phyloP scores from a whole-genome alignment of 53 echinoderm and acorn worm genomes.

The Glandiceps talaboti region DNA sequence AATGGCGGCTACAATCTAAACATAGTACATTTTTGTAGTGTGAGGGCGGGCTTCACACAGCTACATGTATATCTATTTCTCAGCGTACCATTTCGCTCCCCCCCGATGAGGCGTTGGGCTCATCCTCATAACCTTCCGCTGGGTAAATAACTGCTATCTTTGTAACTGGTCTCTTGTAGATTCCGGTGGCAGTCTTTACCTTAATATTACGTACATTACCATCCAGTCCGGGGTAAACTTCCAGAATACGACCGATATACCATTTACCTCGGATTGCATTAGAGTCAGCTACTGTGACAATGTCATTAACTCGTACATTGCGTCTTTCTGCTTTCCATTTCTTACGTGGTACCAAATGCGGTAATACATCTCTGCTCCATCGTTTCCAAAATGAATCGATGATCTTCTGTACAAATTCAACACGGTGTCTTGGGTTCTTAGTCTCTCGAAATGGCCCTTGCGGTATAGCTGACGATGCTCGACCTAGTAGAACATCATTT shows the following conservation, averaged over 20 bases:
- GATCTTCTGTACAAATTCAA: conserved; percentile 42
- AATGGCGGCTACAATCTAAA: no score
- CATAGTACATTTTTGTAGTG: no score
- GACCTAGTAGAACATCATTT: conserved; percentile 34
- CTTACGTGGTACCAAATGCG: conserved; percentile 22
- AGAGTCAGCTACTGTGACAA: conserved; percentile 28
- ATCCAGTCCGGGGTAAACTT: conserved; percentile 48
- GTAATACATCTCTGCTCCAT: conserved; percentile 18
- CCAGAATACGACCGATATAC: conserved; percentile 24
- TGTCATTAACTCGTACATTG: conserved; percentile 40
- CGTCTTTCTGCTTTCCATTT: conserved; percentile 46
- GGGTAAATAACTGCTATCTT: conserved; percentile 40
- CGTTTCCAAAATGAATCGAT: conserved; percentile 32
- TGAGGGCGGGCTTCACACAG: no score
- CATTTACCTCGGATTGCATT: conserved; percentile 42
- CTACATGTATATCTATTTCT: no score
- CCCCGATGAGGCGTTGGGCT: background rate
- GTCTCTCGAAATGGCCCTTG: conserved; percentile 26
- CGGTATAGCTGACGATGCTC: no score
- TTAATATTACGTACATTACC: conserved; percentile 28
- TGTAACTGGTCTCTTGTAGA: conserved; percentile 25
- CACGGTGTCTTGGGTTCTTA: conserved; percentile 25
- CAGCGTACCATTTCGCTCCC: background rate
- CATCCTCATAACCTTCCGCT: conserved; percentile 28
- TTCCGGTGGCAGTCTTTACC: conserved; percentile 18